Percentiles rank a stretch among this genome's conserved stretches.
Conservation (phyloP, 2,888 invertebrate species). For the Corythucha ciliata region DNA sequence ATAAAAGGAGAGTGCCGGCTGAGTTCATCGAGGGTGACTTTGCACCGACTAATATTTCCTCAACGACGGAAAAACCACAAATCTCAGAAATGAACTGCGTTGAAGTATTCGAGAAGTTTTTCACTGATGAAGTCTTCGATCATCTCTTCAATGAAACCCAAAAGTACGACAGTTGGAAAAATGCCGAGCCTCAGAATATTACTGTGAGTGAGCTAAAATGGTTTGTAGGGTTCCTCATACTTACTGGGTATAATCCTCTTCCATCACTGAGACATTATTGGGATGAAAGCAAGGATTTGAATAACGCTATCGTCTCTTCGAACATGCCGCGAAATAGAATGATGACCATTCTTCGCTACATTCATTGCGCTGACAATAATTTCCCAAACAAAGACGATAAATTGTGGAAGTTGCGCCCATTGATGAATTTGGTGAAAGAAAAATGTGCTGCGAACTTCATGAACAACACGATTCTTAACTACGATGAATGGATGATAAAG, state of each 20-base stretch:
- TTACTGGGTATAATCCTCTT: slow-evolving; percentile 1
- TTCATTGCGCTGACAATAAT: slow-evolving; percentile 8
- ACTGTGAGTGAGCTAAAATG: not conserved
- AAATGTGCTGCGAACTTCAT: slow-evolving; percentile 4
- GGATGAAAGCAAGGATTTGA: slow-evolving; percentile 1
- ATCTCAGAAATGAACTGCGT: not conserved
- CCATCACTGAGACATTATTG: slow-evolving; percentile 2
- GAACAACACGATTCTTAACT: slow-evolving; percentile 1
- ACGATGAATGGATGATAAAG: too few species aligned
- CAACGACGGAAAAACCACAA: not conserved
- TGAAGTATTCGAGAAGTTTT: not conserved
- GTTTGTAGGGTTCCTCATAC: slow-evolving; percentile 2
- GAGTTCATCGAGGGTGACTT: not conserved
- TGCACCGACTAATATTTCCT: not conserved
- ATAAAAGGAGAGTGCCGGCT: not conserved
- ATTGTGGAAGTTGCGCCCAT: slow-evolving; percentile 6
- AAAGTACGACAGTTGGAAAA: slow-evolving; percentile 1
- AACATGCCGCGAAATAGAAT: not conserved
- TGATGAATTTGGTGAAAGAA: not conserved
- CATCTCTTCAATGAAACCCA: not conserved
- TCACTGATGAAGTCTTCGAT: not conserved
- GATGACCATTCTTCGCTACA: not conserved
- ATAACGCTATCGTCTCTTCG: not conserved
- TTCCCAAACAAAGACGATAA: not conserved
- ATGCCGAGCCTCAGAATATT: not conserved